Evolutionary conservation across 30 jellyfish, hydroid and myxozoan species (phyloP).

Genomic region (Chironex yamaguchii): DNA sequence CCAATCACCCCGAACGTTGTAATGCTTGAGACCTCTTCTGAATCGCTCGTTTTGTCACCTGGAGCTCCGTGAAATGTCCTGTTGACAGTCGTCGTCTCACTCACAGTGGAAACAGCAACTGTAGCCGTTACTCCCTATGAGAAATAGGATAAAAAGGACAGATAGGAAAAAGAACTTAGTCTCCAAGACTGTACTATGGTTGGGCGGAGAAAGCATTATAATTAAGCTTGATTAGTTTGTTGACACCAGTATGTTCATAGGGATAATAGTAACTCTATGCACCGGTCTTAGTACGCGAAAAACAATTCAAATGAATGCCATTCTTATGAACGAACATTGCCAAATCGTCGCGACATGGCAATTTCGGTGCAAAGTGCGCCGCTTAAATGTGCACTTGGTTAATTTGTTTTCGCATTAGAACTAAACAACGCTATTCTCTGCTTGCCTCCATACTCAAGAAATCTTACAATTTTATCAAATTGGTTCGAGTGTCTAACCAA

Average conservation of each 20-base stretch:
- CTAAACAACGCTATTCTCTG: too few species aligned
- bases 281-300: too few species aligned
- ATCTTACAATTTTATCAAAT: too few species aligned
- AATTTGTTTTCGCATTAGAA: neutral
- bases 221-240: too few species aligned
- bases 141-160: neutral
- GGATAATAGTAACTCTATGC: too few species aligned
- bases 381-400: too few species aligned
- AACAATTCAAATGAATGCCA: neutral
- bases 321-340: neutral
- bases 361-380: too few species aligned
- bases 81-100: slow-evolving; percentile 68
- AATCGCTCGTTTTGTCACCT: slow-evolving; percentile 54
- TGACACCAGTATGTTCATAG: too few species aligned
- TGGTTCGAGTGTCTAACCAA: too few species aligned
- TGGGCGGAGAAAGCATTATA: too few species aligned
- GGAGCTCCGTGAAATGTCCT: slow-evolving; percentile 71
- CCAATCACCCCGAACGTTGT: slow-evolving; percentile 26
- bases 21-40: slow-evolving; percentile 13
- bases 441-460: too few species aligned
- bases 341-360: too few species aligned
- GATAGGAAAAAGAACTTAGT: neutral
- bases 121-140: slow-evolving; percentile 40
- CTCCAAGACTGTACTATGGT: neutral
- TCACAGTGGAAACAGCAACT: slow-evolving; percentile 72